Conservation (phyloP, 1,140 invertebrate species). For the Capitella teleta region DNA sequence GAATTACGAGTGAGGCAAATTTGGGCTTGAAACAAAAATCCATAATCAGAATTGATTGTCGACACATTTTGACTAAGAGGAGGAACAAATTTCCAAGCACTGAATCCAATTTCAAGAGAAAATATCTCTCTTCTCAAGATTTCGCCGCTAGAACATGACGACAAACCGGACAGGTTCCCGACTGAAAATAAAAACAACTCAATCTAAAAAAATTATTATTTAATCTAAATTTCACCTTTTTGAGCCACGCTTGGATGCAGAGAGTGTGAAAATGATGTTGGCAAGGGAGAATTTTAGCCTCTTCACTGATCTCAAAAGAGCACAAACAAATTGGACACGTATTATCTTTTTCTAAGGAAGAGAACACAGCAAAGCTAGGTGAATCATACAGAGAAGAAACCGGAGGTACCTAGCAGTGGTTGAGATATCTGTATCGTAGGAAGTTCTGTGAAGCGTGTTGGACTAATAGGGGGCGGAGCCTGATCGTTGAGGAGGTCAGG, state of each 20-base stretch:
- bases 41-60: no score
- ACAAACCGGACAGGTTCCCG: constrained; percentile 20
- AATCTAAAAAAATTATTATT: not conserved
- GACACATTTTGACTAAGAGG: no score
- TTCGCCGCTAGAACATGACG: no score
- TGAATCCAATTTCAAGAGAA: no score
- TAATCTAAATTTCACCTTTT: constrained; percentile 12
- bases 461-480: constrained; percentile 17
- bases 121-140: no score
- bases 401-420: constrained; percentile 7
- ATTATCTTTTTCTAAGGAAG: constrained; percentile 15
- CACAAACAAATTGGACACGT: constrained; percentile 19
- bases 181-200: constrained; percentile 15
- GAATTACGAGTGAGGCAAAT: no score
- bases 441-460: constrained; percentile 13
- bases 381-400: not conserved
- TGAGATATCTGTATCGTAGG: constrained; percentile 7
- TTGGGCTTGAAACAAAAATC: no score
- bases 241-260: constrained; percentile 20
- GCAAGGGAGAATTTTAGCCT: constrained; percentile 16
- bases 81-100: no score
- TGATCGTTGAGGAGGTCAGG: constrained; percentile 17
- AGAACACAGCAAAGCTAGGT: not conserved
- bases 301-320: constrained; percentile 12
- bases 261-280: constrained; percentile 19